Evolutionary conservation across 30 jellyfish, hydroid and myxozoan species (phyloP).

Genomic region (Hydractinia echinata): DNA sequence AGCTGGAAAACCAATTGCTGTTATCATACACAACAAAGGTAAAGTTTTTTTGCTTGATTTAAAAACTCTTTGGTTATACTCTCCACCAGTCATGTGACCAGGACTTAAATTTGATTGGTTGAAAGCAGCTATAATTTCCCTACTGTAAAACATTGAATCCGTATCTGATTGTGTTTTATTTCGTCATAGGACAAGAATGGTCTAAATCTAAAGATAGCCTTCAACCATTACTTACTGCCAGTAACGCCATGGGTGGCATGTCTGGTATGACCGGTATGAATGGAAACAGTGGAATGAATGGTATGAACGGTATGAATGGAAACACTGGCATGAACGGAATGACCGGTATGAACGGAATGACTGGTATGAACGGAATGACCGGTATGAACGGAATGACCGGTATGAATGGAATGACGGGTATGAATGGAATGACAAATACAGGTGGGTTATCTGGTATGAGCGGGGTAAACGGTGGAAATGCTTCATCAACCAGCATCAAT

Average conservation of each 20-base stretch:
- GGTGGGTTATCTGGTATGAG: neutral
- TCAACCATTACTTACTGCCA: conserved; percentile 2
- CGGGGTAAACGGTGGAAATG: neutral
- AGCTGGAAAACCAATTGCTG: neutral
- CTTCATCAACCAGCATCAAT: neutral
- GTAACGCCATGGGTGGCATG: neutral
- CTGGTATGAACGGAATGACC: neutral
- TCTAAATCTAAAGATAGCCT: neutral
- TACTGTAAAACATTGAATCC: too few relatives aligned
- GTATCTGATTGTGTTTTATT: too few relatives aligned
- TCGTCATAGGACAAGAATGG: conserved; percentile 11
- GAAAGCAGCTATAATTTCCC: too few relatives aligned
- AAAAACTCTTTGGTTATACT: too few relatives aligned
- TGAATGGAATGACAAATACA: neutral
- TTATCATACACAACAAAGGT: neutral
- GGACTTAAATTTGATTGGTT: too few relatives aligned
- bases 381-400: neutral
- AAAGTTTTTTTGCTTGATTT: too few relatives aligned
- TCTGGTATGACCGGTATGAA: neutral
- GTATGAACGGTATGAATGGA: neutral
- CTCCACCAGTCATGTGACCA: too few relatives aligned
- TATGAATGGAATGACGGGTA: neutral
- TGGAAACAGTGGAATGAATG: neutral
- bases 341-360: neutral
- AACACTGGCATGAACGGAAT: neutral